A percentile compares a stretch with the other conserved stretches of the same genome.
phyloP scores from a whole-genome alignment of 2,888 invertebrate genomes.

The Myopa tessellatipennis region DNA sequence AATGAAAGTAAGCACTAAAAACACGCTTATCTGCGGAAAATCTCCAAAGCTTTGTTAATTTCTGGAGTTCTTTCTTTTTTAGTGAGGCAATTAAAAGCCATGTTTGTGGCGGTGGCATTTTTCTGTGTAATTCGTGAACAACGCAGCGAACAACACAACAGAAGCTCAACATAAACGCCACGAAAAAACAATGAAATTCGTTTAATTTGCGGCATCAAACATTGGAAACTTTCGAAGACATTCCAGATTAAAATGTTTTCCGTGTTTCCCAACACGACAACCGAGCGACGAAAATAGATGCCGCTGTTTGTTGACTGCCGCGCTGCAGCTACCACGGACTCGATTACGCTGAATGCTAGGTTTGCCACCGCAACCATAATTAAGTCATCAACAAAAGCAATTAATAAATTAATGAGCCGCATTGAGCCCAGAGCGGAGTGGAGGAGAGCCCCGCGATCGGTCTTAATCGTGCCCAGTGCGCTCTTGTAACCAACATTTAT shows the following conservation, averaged over 20 bases:
- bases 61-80: not conserved
- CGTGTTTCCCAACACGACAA: slow-evolving; percentile 18
- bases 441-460: not conserved
- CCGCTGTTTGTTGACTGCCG: no score
- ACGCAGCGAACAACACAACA: no score
- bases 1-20: no score
- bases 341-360: not conserved
- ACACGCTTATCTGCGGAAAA: slow-evolving; percentile 2
- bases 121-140: not conserved
- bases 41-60: slow-evolving; percentile 9
- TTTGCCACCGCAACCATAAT: slow-evolving; percentile 36
- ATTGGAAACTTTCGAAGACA: slow-evolving; percentile 20
- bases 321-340: not conserved
- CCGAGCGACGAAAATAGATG: not conserved
- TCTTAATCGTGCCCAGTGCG: slow-evolving; percentile 15
- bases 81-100: slow-evolving; percentile 22
- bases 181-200: not conserved
- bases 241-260: slow-evolving; percentile 28
- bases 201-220: not conserved
- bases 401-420: slow-evolving; percentile 37
- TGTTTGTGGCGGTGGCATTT: slow-evolving; percentile 22
- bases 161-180: no score
- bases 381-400: slow-evolving; percentile 39
- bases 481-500: not conserved
- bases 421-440: slow-evolving; percentile 3